phyloP scores from a whole-genome alignment of 2,888 invertebrate species.

The Habrosyne pyritoides region DNA sequence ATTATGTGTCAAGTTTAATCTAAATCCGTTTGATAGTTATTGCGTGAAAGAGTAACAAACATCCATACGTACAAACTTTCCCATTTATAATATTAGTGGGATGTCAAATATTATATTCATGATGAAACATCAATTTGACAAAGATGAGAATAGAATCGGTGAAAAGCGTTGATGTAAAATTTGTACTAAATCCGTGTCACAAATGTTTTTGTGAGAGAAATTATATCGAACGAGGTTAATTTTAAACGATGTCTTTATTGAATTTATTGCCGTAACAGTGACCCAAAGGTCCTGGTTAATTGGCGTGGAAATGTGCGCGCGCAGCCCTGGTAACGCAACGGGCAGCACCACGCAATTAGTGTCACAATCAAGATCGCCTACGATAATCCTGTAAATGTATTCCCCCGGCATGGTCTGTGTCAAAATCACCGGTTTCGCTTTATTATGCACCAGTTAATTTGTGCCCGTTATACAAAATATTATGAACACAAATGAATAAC shows the following conservation, averaged over 20 bases:
- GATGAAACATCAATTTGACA: too few relatives aligned
- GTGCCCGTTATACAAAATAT: background rate
- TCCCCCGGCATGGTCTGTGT: constrained; percentile 31
- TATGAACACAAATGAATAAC: background rate
- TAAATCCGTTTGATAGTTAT: too few relatives aligned
- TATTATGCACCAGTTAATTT: constrained; percentile 3
- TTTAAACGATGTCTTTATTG: constrained; percentile 38
- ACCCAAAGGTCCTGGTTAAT: constrained; percentile 21
- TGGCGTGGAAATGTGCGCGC: constrained; percentile 20
- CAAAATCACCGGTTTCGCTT: background rate
- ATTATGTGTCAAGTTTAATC: too few relatives aligned
- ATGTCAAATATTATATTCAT: too few relatives aligned
- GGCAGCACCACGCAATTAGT: constrained; percentile 56
- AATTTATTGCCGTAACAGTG: constrained; percentile 37
- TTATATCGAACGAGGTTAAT: constrained; percentile 51
- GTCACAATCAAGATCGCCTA: constrained; percentile 60
- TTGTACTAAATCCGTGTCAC: constrained; percentile 20
- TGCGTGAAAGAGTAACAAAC: too few relatives aligned
- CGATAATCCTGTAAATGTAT: constrained; percentile 56
- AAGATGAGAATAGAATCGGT: too few relatives aligned
- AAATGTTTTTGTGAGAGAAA: constrained; percentile 42
- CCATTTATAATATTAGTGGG: too few relatives aligned
- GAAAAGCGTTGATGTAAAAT: too few relatives aligned
- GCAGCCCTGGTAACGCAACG: constrained; percentile 15
- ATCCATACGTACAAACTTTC: too few relatives aligned